Conservation (phyloP, 1,140 invertebrate species). For the Hylaeus anthracinus region DNA sequence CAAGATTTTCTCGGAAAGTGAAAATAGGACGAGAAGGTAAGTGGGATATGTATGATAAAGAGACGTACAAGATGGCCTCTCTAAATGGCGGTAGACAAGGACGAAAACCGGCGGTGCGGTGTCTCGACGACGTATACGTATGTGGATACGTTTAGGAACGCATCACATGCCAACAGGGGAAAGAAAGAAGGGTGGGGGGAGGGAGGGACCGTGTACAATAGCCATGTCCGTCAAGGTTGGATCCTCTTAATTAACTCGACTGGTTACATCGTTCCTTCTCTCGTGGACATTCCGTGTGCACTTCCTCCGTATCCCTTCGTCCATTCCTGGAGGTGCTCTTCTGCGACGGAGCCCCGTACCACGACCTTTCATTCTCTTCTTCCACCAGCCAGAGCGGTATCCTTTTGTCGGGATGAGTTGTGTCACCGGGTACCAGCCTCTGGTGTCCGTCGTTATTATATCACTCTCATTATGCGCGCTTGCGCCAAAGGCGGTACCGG, state of each 20-base stretch:
- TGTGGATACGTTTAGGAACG: slow-evolving; percentile 64
- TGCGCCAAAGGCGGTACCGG: slow-evolving; percentile 68
- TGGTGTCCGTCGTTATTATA: slow-evolving; percentile 68
- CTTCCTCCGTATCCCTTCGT: slow-evolving; percentile 42
- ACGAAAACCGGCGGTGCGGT: slow-evolving; percentile 54
- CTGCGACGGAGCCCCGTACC: slow-evolving; percentile 33
- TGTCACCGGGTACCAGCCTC: slow-evolving; percentile 54
- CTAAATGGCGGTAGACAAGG: slow-evolving; percentile 61
- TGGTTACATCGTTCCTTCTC: slow-evolving; percentile 65
- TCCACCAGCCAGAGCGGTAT: slow-evolving; percentile 52
- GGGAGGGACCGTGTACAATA: slow-evolving; percentile 55
- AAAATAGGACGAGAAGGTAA: no score
- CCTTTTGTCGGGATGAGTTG: slow-evolving; percentile 69
- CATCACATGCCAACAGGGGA: slow-evolving; percentile 35
- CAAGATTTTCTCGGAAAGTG: no score
- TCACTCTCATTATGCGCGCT: slow-evolving; percentile 67
- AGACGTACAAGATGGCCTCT: slow-evolving; percentile 39
- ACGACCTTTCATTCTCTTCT: slow-evolving; percentile 54
- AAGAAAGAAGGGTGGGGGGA: neutral
- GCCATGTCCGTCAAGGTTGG: slow-evolving; percentile 66
- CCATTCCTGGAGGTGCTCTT: slow-evolving; percentile 47
- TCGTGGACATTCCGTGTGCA: slow-evolving; percentile 54
- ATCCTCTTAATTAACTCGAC: slow-evolving; percentile 70
- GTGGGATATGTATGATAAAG: slow-evolving; percentile 18
- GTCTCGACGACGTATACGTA: slow-evolving; percentile 61